Percentiles rank a stretch among this genome's conserved stretches.
Evolutionary conservation across 2,797 vertebrate genomes (phyloP).

Genomic region (Microchirus variegatus): DNA sequence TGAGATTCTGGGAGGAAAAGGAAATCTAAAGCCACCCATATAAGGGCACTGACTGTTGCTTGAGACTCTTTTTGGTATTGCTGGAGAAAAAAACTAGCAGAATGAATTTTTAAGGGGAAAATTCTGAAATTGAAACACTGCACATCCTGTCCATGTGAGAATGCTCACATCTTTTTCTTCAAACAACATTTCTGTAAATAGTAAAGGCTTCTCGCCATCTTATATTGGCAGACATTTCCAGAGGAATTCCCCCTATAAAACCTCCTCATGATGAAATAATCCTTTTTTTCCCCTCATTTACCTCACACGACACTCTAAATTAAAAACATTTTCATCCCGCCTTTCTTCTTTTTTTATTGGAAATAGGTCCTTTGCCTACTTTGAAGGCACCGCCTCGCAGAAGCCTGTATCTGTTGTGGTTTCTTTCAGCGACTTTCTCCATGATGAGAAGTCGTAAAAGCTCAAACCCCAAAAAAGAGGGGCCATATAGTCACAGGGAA

Average conservation of each 20-base stretch:
- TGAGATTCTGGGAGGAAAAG: conserved; percentile 1
- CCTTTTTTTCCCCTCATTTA: conserved; percentile 43
- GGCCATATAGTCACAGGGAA: not conserved
- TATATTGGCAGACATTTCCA: conserved; percentile 14
- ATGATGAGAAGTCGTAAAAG: conserved; percentile 64
- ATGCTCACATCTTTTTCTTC: too few relatives aligned
- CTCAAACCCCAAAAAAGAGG: conserved; percentile 10
- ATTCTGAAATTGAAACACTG: too few relatives aligned
- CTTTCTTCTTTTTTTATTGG: conserved; percentile 31
- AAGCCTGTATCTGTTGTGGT: conserved; percentile 66
- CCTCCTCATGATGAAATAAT: conserved; percentile 56
- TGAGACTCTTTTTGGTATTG: conserved; percentile 23
- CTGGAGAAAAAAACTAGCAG: not conserved
- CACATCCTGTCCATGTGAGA: not conserved
- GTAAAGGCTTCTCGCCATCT: conserved; percentile 13
- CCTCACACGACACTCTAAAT: conserved; percentile 62
- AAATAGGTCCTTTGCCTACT: conserved; percentile 30
- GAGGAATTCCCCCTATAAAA: conserved; percentile 58
- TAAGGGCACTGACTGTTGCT: conserved; percentile 27
- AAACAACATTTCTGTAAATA: conserved; percentile 2
- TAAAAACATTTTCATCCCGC: conserved; percentile 53
- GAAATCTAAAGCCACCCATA: conserved; percentile 7
- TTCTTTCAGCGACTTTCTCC: conserved; percentile 49
- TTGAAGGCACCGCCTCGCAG: conserved; percentile 53
- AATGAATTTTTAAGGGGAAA: conserved; percentile 18